Evolutionary conservation across 1,140 invertebrate genomes (phyloP), one percentile per base, ranked within the genome.

Genomic region (Panulirus ornatus): DNA sequence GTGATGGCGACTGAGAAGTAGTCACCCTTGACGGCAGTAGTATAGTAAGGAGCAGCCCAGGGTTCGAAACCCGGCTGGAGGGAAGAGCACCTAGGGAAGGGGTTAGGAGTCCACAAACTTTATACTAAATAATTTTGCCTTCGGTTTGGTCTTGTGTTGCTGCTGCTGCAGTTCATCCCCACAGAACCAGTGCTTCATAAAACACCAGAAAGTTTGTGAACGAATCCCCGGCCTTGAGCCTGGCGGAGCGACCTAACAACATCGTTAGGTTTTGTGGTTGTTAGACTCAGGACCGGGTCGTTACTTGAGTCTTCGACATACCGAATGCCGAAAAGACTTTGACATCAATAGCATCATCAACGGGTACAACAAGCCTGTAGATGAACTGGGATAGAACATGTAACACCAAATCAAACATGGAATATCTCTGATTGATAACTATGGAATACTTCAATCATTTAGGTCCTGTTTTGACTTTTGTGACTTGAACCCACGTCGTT

Each of bases 401-500:
- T 90, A 90, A 90, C 88, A 90, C 79, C 88, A 90, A 90, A 90
- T 90, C 82, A 90, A 90, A 90, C 88, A 90, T 85, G 88, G 83
- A 90, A 90, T 90, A 90, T 82, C 83, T 90, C 88, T 85, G 83
- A 90, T 90, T 85, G 58, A 90, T 85, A 90, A 90, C 88, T 90
- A 90, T 90, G 88, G 83, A 90, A 90, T 90, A 90, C 88, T 90
- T 90, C 83, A 90, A 90, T 82, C 88, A 85, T 54, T n/a, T n/a
- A n/a, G 71, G 88, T 84, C 83, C 83, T 16, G n/a, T n/a, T n/a
- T 81, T 83, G 88, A 83, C 44, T 70, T 44, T n/a, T 47, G 58
- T 89, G 88, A 83, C 79, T 75, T 30, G n/a, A n/a, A n/a, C 63
- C 70, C 44, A 75, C 88, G 70, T 30, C 79, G 42, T 79, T 54